Evolutionary conservation across 2,888 invertebrate species (phyloP), one percentile per base, ranked within the genome.

Genomic region (Ochropleura plecta): DNA sequence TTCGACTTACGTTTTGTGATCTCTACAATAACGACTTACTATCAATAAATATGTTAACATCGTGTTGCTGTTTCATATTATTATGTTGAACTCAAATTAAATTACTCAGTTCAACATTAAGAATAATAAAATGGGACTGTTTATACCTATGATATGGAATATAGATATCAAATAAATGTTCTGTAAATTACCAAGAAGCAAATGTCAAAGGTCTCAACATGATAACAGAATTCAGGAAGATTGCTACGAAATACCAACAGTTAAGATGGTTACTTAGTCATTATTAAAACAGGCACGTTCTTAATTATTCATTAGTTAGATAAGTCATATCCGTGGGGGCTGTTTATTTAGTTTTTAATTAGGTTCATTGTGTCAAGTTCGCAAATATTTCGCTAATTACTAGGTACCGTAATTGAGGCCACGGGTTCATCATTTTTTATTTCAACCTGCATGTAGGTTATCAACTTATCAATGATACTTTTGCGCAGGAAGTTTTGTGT

Each of bases 141-240:
- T 9, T 5, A 53, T 51, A 8, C 51, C 1, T 63, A 51, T 44
- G 20, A 53, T 12, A 42, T 46, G 74, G 20, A 53, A 48, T 12
- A 42, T 46, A 80, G 20, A 53, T 51, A 73, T 53, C 75, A 42
- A 59, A 64, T 30, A 49, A 30, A 30, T 65, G 55, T 40, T 60
- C 30, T 20, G 60, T 76, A 53, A 77, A 64, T 69, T 63, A 70
- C 30, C 51, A 40, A 66, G 72, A 73, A 60, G 1, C 59, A 68
- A 83, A 83, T 48, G 83, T 84, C 73, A 84, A 71, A 84, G 77
- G 84, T 73, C 44, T 40, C 0, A 44, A 64, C 5, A 51, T 18
- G 83, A 83, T 86, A 79, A 69, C 10, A 59, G 42, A 71, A 69
- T 71, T 71, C 57, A 70, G 73, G 65, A 73, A 70, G 73, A 86